Evolutionary conservation across 2,797 vertebrate genomes (phyloP).

Genomic region (Lepus oiostolus): DNA sequence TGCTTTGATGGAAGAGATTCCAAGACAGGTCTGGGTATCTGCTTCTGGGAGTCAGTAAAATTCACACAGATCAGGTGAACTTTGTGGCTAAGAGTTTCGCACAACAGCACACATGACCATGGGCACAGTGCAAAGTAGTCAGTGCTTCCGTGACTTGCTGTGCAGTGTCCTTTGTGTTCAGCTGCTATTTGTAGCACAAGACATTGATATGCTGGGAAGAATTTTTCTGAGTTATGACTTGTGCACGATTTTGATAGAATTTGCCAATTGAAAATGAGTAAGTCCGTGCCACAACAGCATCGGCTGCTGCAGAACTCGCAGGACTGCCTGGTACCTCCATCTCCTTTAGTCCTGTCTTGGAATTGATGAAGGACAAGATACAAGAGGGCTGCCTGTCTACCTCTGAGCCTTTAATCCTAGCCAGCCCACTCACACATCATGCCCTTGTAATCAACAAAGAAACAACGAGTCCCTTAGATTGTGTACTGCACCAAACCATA

Average conservation of each 20-base stretch:
- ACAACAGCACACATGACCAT: fast-evolving
- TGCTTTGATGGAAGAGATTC: not conserved
- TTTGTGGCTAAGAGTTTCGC: fast-evolving
- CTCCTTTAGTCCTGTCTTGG: fast-evolving
- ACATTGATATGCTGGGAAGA: not conserved
- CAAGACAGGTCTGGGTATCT: fast-evolving
- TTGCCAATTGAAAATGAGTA: not conserved
- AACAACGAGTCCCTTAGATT: not conserved
- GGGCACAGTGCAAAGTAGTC: fast-evolving
- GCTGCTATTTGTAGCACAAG: not conserved
- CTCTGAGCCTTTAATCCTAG: not conserved
- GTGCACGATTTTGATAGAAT: not conserved
- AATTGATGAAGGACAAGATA: not conserved
- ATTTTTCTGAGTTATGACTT: not conserved
- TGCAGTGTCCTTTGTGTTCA: not conserved
- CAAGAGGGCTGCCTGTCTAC: not conserved
- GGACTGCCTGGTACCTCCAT: fast-evolving
- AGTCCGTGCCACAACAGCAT: fast-evolving
- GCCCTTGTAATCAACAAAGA: not conserved
- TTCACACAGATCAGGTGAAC: fast-evolving
- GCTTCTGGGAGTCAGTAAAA: not conserved
- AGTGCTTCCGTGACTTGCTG: too few species aligned
- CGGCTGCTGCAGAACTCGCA: fast-evolving
- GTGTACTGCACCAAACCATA: not conserved
- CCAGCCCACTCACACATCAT: not conserved